phyloP scores from a whole-genome alignment of 53 echinoderm and acorn worm species.

The Pentamera pediparva region DNA sequence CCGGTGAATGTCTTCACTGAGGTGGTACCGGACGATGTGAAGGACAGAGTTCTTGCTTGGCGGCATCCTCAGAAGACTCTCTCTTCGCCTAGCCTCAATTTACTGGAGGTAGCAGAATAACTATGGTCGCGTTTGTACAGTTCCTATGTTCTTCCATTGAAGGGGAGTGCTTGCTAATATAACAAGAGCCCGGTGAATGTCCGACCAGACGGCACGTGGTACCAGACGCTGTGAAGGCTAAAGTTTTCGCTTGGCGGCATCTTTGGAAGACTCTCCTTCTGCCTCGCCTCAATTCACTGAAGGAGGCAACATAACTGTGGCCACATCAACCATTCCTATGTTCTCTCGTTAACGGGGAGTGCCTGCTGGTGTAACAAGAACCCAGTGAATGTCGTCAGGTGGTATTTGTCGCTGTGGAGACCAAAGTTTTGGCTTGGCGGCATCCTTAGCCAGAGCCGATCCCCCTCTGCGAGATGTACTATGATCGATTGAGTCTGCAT shows the following conservation, averaged over 20 bases:
- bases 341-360: too few relatives aligned
- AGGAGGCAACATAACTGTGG: too few relatives aligned
- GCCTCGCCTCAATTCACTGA: too few relatives aligned
- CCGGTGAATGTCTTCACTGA: slow-evolving; percentile 66
- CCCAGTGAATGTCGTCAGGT: slow-evolving; percentile 60
- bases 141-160: too few relatives aligned
- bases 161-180: too few relatives aligned
- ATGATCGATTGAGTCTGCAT: slow-evolving; percentile 85
- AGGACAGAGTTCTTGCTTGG: slow-evolving; percentile 54
- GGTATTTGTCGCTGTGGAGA: slow-evolving; percentile 52
- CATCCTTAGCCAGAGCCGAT: slow-evolving; percentile 63
- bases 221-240: slow-evolving; percentile 54
- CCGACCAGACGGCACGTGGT: slow-evolving; percentile 35
- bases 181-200: slow-evolving; percentile 69
- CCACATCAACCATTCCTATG: too few relatives aligned
- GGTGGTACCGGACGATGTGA: slow-evolving; percentile 47
- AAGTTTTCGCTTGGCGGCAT: slow-evolving; percentile 57
- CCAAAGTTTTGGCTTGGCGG: slow-evolving; percentile 57
- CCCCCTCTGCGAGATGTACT: slow-evolving; percentile 51
- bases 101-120: too few relatives aligned
- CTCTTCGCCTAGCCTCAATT: too few relatives aligned
- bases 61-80: slow-evolving; percentile 67
- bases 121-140: too few relatives aligned
- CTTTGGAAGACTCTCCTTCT: too few relatives aligned
- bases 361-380: slow-evolving; percentile 59